phyloP scores from a whole-genome alignment of 2,797 vertebrate species.

The Triplophysa yarkandensis region DNA sequence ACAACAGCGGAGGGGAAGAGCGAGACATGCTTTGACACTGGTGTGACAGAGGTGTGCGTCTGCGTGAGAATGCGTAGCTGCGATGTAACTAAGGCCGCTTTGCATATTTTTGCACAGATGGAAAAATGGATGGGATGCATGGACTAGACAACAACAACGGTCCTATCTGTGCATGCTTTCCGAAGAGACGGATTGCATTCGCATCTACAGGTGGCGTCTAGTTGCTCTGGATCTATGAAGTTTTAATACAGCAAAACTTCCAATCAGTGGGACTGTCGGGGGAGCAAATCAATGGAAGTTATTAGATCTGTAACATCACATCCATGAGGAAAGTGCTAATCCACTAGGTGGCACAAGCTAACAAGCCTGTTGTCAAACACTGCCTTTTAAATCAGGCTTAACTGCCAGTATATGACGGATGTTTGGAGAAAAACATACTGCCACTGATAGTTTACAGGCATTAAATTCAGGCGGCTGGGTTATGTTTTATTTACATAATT shows the following conservation, averaged over 20 bases:
- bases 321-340: conserved; percentile 39
- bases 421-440: neutral
- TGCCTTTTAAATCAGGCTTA: conserved; percentile 20
- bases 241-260: conserved; percentile 31
- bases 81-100: conserved; percentile 35
- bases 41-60: conserved; percentile 34
- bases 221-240: neutral
- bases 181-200: conserved; percentile 18
- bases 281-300: conserved; percentile 45
- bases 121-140: neutral
- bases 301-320: conserved; percentile 31
- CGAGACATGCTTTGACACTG: conserved; percentile 51
- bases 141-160: neutral
- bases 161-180: neutral
- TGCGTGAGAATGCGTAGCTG: conserved; percentile 14
- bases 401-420: conserved; percentile 16
- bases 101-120: conserved; percentile 36
- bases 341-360: conserved; percentile 62
- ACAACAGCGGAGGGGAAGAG: conserved; percentile 40
- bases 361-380: conserved; percentile 50
- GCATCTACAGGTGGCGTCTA: conserved; percentile 3
- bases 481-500: conserved; percentile 46
- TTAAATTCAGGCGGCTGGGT: neutral
- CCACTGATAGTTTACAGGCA: neutral
- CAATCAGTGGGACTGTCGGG: conserved; percentile 21